Evolutionary conservation across 2,888 invertebrate species (phyloP).

Genomic region (Theodoxus fluviatilis): DNA sequence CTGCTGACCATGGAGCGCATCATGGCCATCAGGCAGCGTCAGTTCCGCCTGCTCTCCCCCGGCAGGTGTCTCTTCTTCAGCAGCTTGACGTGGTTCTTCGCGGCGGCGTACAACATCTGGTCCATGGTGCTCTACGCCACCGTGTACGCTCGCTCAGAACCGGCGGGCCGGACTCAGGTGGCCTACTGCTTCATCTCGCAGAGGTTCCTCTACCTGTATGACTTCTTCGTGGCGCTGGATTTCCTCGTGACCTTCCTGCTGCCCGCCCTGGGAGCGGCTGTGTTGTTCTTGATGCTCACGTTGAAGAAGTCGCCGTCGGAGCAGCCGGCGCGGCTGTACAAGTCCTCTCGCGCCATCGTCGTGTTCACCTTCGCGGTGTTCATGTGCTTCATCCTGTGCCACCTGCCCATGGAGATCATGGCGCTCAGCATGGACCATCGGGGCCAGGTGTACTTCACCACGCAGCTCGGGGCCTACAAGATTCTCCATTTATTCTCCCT

Average conservation of each 20-base stretch:
- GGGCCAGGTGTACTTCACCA: constrained; percentile 18
- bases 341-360: constrained; percentile 35
- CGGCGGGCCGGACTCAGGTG: constrained; percentile 22
- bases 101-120: constrained; percentile 60
- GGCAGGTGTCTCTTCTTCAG: constrained; percentile 54
- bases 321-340: constrained; percentile 33
- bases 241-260: constrained; percentile 44
- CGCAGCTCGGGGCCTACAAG: constrained; percentile 25
- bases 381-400: constrained; percentile 33
- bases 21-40: constrained; percentile 32
- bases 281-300: constrained; percentile 35
- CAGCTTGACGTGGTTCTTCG: constrained; percentile 60
- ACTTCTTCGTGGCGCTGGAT: constrained; percentile 43
- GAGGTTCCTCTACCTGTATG: constrained; percentile 42
- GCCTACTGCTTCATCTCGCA: constrained; percentile 41
- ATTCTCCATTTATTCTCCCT: too few relatives aligned
- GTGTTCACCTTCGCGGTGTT: constrained; percentile 34
- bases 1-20: constrained; percentile 39
- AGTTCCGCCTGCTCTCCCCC: constrained; percentile 33
- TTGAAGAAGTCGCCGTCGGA: constrained; percentile 30
- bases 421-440: constrained; percentile 38
- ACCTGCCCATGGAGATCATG: constrained; percentile 45
- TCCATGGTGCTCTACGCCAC: constrained; percentile 48
- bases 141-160: constrained; percentile 24
- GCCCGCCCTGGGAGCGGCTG: constrained; percentile 34